phyloP scores from a whole-genome alignment of 1,140 invertebrate genomes.

The Drosophila elegans region DNA sequence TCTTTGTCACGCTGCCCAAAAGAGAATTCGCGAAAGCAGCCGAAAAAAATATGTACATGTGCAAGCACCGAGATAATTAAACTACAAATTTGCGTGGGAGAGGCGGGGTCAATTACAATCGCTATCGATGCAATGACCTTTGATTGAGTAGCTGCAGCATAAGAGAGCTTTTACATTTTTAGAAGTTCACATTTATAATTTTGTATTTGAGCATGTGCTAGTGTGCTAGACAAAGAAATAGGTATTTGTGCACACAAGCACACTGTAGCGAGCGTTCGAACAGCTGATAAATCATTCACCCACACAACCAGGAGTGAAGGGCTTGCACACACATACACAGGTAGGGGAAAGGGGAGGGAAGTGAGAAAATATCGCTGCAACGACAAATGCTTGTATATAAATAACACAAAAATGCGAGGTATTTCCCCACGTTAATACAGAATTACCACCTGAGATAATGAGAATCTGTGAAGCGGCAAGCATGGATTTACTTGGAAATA shows the following conservation, averaged over 20 bases:
- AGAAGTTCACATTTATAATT: conserved; percentile 11
- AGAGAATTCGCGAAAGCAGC: conserved; percentile 54
- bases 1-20: conserved; percentile 55
- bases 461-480: conserved; percentile 9
- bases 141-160: conserved; percentile 13
- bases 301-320: conserved; percentile 32
- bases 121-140: conserved; percentile 27
- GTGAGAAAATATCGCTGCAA: conserved; percentile 20
- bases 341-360: conserved; percentile 13
- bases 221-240: conserved; percentile 70
- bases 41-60: conserved; percentile 27
- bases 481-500: conserved; percentile 14
- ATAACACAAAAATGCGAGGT: conserved; percentile 7
- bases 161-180: conserved; percentile 14
- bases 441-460: conserved; percentile 26
- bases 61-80: conserved; percentile 9
- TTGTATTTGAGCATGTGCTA: conserved; percentile 8
- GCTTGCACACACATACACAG: conserved; percentile 12
- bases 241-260: conserved; percentile 23
- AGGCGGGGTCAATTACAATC: conserved; percentile 10
- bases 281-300: conserved; percentile 69
- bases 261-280: conserved; percentile 35
- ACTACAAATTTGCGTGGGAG: conserved; percentile 13
- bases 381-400: conserved; percentile 12
- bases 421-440: conserved; percentile 19